Evolutionary conservation across 2,113 vertebrate species (phyloP).

Genomic region (Terrapene triunguis): DNA sequence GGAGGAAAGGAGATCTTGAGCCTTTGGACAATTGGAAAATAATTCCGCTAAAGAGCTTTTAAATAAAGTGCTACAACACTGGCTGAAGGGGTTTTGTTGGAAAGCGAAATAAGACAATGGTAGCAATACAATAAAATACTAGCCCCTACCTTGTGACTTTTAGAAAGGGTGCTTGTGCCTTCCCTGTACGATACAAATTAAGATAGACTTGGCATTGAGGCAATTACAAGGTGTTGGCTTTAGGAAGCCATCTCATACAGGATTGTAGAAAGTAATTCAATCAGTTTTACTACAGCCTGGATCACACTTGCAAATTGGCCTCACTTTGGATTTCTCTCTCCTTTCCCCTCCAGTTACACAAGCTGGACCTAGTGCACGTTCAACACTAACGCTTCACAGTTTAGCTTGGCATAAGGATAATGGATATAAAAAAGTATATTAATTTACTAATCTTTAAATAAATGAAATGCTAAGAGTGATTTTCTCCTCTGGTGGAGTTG

Average conservation of each 20-base stretch:
- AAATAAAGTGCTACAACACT: background rate
- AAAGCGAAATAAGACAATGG: background rate
- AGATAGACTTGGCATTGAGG: background rate
- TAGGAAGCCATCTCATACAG: background rate
- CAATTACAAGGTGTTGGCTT: background rate
- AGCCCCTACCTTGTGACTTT: background rate
- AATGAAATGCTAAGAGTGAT: constrained; percentile 24
- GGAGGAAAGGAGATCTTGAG: background rate
- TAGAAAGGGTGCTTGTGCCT: background rate
- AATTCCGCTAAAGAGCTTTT: background rate
- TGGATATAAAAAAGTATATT: constrained; percentile 68
- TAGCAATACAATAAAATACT: background rate
- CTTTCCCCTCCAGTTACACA: constrained; percentile 7
- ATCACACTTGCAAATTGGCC: background rate
- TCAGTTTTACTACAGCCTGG: background rate
- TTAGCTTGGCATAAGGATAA: background rate
- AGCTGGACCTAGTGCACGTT: background rate
- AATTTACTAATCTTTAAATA: constrained; percentile 66
- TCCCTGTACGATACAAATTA: background rate
- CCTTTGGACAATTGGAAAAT: background rate
- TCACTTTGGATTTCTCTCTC: background rate
- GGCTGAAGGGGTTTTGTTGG: background rate
- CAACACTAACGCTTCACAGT: background rate
- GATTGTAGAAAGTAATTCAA: background rate
- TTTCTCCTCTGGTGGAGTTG: background rate